Base-by-base conservation (phyloP, 2,888 invertebrate genomes). In the Napeogenes inachia region DNA sequence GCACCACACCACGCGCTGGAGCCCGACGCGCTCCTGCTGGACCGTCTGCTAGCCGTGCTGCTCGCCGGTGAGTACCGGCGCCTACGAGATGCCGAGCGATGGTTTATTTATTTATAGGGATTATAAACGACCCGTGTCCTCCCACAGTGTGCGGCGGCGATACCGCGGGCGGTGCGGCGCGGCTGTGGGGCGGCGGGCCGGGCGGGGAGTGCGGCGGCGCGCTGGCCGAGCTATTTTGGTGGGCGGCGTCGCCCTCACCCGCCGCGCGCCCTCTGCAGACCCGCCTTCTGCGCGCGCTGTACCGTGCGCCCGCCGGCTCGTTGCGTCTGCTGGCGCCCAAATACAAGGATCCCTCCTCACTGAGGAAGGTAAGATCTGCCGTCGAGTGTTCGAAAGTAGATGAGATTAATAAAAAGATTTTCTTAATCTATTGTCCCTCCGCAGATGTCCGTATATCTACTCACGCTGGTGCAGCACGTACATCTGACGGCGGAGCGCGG, bases 1-100 rank as follows among this genome's bases (percentile, higher is more conserved):
- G 69, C 75, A 59, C 74, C 78, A 68, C 65, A 58, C 69, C 71
- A 68, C 64, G 68, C 69, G 57, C 70, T 74, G 57, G 77, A 76
- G 78, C 73, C 70, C 59, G 84, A 87, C 69, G 69, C 81, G 13
- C 87, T 85, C 61, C 77, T 92, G 32, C 79, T 91, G 4, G 87
- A 88, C 62, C 79, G 92, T 30, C 76, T 93, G 67, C 90, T 93
- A 61, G 76, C 85, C 45, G 88, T 89, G 53, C 76, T 93, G 6
- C 73, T 93, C 45, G 82, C 86, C 33, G 91, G 92, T 72, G 54
- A 85, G 63, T 60, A 2, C 56, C 30, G 10, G n/a, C 30, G 10
- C 5, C 12, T 53, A 47, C 32, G 54, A 53, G 66, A 30, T 3
- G 30, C 42, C 10, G 10, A 30, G 6, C 21, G 8, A 8, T 30